A percentile compares a stretch with the other conserved stretches of the same genome.
These are phyloP conservation scores for Micrasema longulum DNA, from an alignment of 1,140 invertebrate species.

Conservation along the genomic window DNA sequence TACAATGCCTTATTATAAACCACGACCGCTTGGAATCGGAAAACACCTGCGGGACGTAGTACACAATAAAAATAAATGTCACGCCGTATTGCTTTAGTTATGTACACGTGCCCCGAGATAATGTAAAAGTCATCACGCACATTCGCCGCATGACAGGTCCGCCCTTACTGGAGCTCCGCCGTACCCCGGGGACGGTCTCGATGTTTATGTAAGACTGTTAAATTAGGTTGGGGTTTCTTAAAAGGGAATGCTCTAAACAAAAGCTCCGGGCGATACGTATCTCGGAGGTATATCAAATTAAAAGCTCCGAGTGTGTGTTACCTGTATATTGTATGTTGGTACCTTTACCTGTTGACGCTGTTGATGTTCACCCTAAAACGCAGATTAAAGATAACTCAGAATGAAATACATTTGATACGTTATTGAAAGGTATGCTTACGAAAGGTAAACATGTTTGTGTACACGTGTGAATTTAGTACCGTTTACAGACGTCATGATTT, in stretches of 20 bases:
- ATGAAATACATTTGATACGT: conserved; percentile 9
- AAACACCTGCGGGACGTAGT: no score
- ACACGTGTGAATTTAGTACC: no score
- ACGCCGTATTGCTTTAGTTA: neutral
- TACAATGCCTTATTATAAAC: conserved; percentile 1
- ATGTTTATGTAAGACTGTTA: conserved; percentile 48
- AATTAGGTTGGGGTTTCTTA: conserved; percentile 48
- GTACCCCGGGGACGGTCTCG: conserved; percentile 29
- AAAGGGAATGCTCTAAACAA: conserved; percentile 51
- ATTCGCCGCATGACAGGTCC: conserved; percentile 37
- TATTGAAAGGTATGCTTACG: conserved; percentile 2
- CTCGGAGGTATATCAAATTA: conserved; percentile 35
- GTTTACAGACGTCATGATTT: no score
- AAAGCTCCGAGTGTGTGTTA: conserved; percentile 36
- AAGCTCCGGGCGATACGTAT: conserved; percentile 37
- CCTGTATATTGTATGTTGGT: neutral
- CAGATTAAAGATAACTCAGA: conserved; percentile 5
- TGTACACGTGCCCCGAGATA: neutral
- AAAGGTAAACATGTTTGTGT: neutral
- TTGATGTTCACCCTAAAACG: neutral
- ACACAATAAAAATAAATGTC: no score
- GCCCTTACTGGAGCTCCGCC: neutral
- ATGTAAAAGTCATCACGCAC: conserved; percentile 49
- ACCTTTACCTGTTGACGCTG: conserved; percentile 14
- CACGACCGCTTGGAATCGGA: neutral